These are phyloP conservation scores for Poeciliopsis occidentalis DNA, from an alignment of 2,113 vertebrate genomes.

Conservation along the genomic window DNA sequence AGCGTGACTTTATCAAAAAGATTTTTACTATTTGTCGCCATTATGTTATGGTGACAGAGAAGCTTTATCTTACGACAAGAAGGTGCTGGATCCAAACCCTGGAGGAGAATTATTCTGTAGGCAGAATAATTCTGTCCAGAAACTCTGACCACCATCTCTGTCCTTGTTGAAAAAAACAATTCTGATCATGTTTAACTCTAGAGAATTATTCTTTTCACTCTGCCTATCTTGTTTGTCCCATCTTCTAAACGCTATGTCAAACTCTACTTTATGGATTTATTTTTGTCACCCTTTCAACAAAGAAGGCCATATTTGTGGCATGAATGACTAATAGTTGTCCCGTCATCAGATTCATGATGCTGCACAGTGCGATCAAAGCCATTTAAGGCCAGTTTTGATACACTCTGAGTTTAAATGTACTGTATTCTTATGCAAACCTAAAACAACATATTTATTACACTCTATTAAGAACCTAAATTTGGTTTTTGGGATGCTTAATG, in stretches of 20 bases:
- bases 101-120: background rate
- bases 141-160: background rate
- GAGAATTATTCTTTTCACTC: too few species aligned
- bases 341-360: too few species aligned
- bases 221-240: too few species aligned
- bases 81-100: background rate
- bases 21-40: background rate
- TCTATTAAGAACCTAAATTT: too few species aligned
- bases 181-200: background rate
- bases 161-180: background rate
- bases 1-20: background rate
- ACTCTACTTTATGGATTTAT: background rate
- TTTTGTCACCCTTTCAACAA: background rate
- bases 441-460: too few species aligned
- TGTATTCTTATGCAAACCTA: too few species aligned
- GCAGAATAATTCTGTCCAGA: too few species aligned
- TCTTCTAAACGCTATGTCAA: background rate
- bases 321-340: too few species aligned
- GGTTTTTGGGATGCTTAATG: too few species aligned
- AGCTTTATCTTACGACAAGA: background rate
- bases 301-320: background rate
- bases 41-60: background rate
- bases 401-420: too few species aligned
- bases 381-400: too few species aligned
- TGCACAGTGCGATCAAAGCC: too few species aligned